Percentiles rank a stretch among this genome's conserved stretches.
Evolutionary conservation across 2,888 invertebrate species (phyloP).

Genomic region (Melanophora roralis): DNA sequence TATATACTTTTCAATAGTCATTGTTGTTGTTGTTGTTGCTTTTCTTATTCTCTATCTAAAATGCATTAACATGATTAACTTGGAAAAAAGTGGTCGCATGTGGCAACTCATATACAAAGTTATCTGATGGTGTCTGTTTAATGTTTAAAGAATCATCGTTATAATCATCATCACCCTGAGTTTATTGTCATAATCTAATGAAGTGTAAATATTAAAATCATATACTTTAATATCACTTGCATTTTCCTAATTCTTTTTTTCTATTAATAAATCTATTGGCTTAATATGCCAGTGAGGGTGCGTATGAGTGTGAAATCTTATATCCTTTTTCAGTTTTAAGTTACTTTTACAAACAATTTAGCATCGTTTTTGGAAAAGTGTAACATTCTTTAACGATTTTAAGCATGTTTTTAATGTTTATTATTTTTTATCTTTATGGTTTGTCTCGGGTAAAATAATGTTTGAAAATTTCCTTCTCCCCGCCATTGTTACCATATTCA

Average conservation of each 20-base stretch:
- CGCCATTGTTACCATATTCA: slow-evolving; percentile 30
- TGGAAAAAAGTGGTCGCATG: slow-evolving; percentile 48
- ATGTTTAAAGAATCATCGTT: slow-evolving; percentile 25
- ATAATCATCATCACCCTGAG: too few relatives aligned
- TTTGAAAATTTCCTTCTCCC: slow-evolving; percentile 46
- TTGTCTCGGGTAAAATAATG: slow-evolving; percentile 42
- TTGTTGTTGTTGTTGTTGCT: slow-evolving; percentile 3
- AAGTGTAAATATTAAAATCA: slow-evolving; percentile 57
- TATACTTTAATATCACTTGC: slow-evolving; percentile 42
- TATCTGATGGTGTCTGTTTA: slow-evolving; percentile 9
- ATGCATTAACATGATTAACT: slow-evolving; percentile 62
- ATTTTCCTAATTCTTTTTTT: background rate
- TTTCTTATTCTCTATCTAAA: background rate
- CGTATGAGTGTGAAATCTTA: slow-evolving; percentile 53
- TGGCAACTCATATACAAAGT: background rate
- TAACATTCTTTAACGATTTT: background rate
- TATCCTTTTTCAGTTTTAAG: slow-evolving; percentile 8
- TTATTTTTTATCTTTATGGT: slow-evolving; percentile 2
- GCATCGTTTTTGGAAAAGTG: background rate
- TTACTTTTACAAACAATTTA: background rate
- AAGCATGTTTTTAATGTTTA: background rate
- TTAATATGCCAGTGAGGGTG: slow-evolving; percentile 18
- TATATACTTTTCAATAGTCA: slow-evolving; percentile 28
- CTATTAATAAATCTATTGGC: too few relatives aligned
- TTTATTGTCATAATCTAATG: slow-evolving; percentile 50